A percentile compares a stretch with the other conserved stretches of the same genome.
phyloP scores from a whole-genome alignment of 2,113 vertebrate genomes.

The Taxidea taxus region DNA sequence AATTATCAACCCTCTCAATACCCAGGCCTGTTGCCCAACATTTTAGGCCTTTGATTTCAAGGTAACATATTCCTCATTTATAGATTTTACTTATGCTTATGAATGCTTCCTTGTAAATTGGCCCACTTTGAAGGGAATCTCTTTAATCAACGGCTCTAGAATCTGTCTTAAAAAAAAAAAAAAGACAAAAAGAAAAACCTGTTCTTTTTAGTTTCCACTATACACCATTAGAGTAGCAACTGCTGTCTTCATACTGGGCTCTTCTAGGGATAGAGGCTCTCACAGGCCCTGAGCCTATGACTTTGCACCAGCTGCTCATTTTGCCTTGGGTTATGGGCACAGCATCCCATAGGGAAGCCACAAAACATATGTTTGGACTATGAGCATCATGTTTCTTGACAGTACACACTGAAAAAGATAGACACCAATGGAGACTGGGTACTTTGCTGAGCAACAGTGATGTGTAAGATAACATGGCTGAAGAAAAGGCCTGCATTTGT shows the following conservation, averaged over 20 bases:
- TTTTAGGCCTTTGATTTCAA: not conserved
- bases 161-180: not conserved
- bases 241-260: not conserved
- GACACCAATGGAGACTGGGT: not conserved
- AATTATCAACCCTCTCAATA: not conserved
- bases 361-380: too few relatives aligned
- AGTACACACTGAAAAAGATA: too few relatives aligned
- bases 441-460: fast-evolving
- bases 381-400: not conserved
- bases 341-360: not conserved
- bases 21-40: not conserved
- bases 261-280: not conserved
- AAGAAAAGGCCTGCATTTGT: too few relatives aligned
- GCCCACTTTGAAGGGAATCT: not conserved
- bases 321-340: not conserved
- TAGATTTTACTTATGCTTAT: not conserved
- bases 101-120: not conserved
- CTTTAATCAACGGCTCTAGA: not conserved
- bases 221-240: too few relatives aligned
- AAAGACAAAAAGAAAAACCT: too few relatives aligned
- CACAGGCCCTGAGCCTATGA: not conserved
- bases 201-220: not conserved
- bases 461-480: fast-evolving
- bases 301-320: not conserved
- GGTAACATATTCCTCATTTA: not conserved